These are phyloP conservation scores for Cryptus viduatorius DNA, from an alignment of 2,888 invertebrate species.

Conservation along the genomic window DNA sequence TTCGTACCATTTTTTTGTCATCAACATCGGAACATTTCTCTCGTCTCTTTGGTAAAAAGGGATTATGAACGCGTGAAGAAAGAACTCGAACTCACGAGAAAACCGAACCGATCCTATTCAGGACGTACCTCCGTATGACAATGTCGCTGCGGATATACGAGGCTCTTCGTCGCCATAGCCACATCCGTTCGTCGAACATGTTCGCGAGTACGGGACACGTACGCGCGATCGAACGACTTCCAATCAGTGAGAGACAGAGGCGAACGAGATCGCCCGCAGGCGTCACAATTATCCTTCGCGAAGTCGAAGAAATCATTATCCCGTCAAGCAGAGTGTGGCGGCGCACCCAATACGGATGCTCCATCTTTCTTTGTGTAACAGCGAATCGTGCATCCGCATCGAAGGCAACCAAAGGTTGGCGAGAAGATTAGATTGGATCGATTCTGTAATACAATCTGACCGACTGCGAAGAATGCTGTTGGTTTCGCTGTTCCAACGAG, in stretches of 20 bases:
- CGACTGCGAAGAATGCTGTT: background rate
- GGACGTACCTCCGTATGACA: constrained; percentile 24
- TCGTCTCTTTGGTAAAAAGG: constrained; percentile 7
- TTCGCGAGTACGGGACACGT: constrained; percentile 38
- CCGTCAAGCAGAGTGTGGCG: constrained; percentile 80
- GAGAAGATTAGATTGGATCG: constrained; percentile 54
- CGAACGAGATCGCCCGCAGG: constrained; percentile 56
- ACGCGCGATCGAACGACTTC: constrained; percentile 35
- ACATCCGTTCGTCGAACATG: constrained; percentile 51
- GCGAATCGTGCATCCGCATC: constrained; percentile 50
- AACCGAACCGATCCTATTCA: constrained; percentile 41
- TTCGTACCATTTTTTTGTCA: constrained; percentile 2
- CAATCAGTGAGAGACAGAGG: constrained; percentile 67
- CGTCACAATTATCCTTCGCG: constrained; percentile 73
- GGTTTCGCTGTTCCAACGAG: background rate
- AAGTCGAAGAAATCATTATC: constrained; percentile 80
- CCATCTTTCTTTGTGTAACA: constrained; percentile 55
- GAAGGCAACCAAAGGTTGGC: constrained; percentile 14
- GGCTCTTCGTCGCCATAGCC: background rate
- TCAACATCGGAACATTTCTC: constrained; percentile 12
- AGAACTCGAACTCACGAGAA: constrained; percentile 14
- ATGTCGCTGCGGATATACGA: constrained; percentile 9
- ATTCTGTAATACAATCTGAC: constrained; percentile 37
- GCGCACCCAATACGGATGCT: constrained; percentile 69
- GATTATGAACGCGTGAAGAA: background rate